Conservation (phyloP, 2,113 vertebrate genomes). For the Halichoerus grypus region DNA sequence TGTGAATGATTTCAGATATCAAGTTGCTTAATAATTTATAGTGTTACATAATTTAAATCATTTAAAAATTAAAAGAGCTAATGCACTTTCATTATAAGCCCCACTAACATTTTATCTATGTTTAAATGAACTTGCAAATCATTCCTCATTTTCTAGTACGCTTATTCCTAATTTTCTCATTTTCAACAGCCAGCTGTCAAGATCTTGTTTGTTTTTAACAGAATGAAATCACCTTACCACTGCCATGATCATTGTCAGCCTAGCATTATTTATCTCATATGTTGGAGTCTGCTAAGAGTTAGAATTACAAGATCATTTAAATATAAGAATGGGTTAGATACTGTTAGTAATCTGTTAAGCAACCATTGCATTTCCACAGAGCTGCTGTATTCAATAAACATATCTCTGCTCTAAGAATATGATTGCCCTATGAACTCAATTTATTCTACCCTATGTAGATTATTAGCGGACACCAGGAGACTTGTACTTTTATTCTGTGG, state of each 20-base stretch:
- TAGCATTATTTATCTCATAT: not conserved
- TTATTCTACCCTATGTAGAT: not conserved
- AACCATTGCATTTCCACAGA: not conserved
- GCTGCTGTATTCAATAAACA: not conserved
- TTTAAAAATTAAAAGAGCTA: not conserved
- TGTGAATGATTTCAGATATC: not conserved
- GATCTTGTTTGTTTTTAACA: not conserved
- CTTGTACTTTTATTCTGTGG: not conserved
- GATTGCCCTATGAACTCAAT: conserved; percentile 24
- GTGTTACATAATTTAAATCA: conserved; percentile 19
- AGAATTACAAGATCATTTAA: conserved; percentile 4
- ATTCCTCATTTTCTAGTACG: not conserved
- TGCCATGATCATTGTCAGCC: not conserved
- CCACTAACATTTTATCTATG: not conserved
- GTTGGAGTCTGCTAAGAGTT: not conserved
- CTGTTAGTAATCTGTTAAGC: not conserved
- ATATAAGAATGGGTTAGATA: not conserved
- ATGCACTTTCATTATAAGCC: not conserved
- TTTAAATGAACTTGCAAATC: not conserved
- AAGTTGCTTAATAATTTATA: not conserved
- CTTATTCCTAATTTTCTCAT: not conserved
- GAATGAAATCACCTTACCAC: not conserved
- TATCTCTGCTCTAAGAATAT: not conserved
- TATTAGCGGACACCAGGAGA: not conserved
- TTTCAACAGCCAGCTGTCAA: not conserved